Percentiles rank a stretch among this genome's conserved stretches.
Evolutionary conservation across 2,888 invertebrate genomes (phyloP).

Genomic region (Parnassius smintheus): DNA sequence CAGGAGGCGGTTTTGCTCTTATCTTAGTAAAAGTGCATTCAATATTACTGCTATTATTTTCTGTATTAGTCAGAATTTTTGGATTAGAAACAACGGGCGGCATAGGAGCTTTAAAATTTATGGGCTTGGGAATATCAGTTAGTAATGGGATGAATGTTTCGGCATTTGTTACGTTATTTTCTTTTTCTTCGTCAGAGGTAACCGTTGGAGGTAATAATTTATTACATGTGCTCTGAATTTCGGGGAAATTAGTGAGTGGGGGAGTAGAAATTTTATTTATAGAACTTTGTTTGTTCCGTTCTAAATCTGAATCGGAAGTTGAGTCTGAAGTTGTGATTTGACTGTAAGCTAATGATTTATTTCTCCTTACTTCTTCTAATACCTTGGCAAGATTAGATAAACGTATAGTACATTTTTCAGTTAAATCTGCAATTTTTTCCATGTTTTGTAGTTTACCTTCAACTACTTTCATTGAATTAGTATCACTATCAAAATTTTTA

Average conservation of each 20-base stretch:
- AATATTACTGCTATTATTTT: slow-evolving; percentile 12
- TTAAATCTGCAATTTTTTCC: slow-evolving; percentile 74
- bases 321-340: slow-evolving; percentile 63
- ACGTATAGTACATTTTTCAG: slow-evolving; percentile 73
- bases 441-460: slow-evolving; percentile 73
- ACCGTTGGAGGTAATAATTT: slow-evolving; percentile 32
- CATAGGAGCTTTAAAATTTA: slow-evolving; percentile 35
- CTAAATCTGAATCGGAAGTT: slow-evolving; percentile 58
- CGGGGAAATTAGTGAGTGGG: slow-evolving; percentile 22
- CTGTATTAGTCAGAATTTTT: slow-evolving; percentile 10
- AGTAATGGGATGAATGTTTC: slow-evolving; percentile 51
- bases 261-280: slow-evolving; percentile 28
- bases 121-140: slow-evolving; percentile 60
- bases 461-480: slow-evolving; percentile 61
- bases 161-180: slow-evolving; percentile 28
- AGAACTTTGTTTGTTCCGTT: slow-evolving; percentile 44
- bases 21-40: slow-evolving; percentile 37
- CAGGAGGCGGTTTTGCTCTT: slow-evolving; percentile 67
- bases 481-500: slow-evolving; percentile 48
- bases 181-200: slow-evolving; percentile 29
- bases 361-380: slow-evolving; percentile 71
- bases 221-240: slow-evolving; percentile 31
- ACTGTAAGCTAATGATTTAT: slow-evolving; percentile 66
- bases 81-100: slow-evolving; percentile 27
- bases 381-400: slow-evolving; percentile 72